Evolutionary conservation across 2,888 invertebrate species (phyloP).

Genomic region (Celastrina argiolus): DNA sequence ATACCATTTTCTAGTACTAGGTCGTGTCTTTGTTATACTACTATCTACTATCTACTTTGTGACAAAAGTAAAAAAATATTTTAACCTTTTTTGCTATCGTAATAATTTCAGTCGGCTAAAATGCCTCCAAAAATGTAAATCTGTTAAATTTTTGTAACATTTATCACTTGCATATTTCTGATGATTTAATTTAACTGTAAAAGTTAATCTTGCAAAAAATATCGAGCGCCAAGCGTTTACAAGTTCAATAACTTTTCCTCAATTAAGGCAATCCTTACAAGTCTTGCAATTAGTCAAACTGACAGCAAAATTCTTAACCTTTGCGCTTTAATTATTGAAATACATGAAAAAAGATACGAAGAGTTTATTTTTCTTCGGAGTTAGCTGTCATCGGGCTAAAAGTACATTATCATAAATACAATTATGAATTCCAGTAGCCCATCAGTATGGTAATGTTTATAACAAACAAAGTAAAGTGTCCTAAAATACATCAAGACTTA

Average conservation of each 20-base stretch:
- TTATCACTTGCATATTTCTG: not conserved
- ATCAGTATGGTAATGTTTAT: not conserved
- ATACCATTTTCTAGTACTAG: no score
- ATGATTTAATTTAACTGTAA: no score
- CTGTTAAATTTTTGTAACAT: not conserved
- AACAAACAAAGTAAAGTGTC: not conserved
- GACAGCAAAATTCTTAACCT: conserved; percentile 23
- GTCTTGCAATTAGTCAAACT: conserved; percentile 24
- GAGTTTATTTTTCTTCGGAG: not conserved
- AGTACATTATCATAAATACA: not conserved
- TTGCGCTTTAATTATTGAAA: conserved; percentile 11
- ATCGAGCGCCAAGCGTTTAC: conserved; percentile 16
- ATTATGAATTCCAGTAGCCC: not conserved
- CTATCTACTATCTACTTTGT: no score
- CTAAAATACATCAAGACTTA: not conserved
- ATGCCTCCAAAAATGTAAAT: not conserved
- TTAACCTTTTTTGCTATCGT: no score
- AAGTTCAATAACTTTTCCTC: conserved; percentile 17
- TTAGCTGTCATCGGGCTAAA: not conserved
- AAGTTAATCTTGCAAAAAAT: not conserved
- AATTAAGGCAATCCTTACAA: conserved; percentile 16
- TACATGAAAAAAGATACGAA: not conserved
- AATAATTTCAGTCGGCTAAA: no score
- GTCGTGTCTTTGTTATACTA: no score
- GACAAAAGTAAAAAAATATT: no score